These are phyloP conservation scores for Plumapathes pennacea DNA, from an alignment of 92 coral and sea anemone genomes.

Conservation along the genomic window DNA sequence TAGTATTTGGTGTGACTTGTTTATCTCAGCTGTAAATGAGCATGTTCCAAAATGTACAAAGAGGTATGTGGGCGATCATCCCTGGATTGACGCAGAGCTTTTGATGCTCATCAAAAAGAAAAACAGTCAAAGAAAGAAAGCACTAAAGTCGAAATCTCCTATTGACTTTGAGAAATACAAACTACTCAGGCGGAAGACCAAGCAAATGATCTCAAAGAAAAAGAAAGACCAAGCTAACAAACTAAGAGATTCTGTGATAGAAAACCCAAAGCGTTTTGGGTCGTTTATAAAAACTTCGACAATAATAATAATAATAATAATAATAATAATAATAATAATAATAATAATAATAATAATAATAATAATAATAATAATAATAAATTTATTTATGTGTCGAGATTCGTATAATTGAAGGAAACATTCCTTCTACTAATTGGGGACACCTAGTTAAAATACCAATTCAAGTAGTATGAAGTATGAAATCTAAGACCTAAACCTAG, in stretches of 20 bases:
- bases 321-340: too few relatives aligned
- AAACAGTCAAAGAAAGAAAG: constrained; percentile 16
- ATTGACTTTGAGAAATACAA: constrained; percentile 31
- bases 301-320: too few relatives aligned
- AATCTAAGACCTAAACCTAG: too few relatives aligned
- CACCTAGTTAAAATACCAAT: too few relatives aligned
- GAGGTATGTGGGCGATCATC: constrained; percentile 17
- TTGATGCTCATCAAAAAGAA: constrained; percentile 21
- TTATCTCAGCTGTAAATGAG: constrained; percentile 31
- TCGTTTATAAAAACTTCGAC: too few relatives aligned
- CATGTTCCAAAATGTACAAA: constrained; percentile 19
- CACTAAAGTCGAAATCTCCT: constrained; percentile 20
- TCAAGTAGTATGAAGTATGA: too few relatives aligned
- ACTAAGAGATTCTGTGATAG: constrained; percentile 31
- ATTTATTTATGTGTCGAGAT: too few relatives aligned
- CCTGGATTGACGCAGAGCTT: constrained; percentile 36
- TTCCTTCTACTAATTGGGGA: too few relatives aligned
- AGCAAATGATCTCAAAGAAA: constrained; percentile 29
- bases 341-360: too few relatives aligned
- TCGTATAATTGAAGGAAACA: too few relatives aligned
- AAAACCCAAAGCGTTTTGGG: constrained; percentile 53
- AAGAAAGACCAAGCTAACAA: constrained; percentile 23
- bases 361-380: too few relatives aligned
- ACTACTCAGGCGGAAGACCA: constrained; percentile 21
- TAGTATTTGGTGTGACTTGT: constrained; percentile 24